Evolutionary conservation across 2,113 vertebrate species (phyloP).

Genomic region (Neogobius melanostomus): DNA sequence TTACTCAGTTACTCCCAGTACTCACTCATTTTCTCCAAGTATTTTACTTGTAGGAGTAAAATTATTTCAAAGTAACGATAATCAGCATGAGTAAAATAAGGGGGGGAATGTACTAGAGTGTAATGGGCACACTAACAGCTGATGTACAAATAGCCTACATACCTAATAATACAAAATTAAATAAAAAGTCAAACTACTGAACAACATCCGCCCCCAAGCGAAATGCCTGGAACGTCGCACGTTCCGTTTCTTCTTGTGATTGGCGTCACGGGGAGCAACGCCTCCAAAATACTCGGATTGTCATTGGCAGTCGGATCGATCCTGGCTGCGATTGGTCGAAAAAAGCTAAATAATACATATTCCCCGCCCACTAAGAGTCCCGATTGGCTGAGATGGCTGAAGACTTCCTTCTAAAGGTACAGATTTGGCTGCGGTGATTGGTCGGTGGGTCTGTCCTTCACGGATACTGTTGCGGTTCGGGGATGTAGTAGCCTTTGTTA

Average conservation of each 20-base stretch:
- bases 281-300: conserved; percentile 11
- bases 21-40: too few species aligned
- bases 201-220: neutral
- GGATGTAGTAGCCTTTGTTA: conserved; percentile 11
- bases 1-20: too few species aligned
- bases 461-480: too few species aligned
- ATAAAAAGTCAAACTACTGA: too few species aligned
- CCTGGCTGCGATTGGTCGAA: neutral
- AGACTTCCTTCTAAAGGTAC: conserved; percentile 64
- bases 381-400: conserved; percentile 45
- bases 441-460: conserved; percentile 35
- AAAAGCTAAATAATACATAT: neutral
- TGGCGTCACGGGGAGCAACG: conserved; percentile 17
- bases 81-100: too few species aligned
- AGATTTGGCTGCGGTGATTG: conserved; percentile 28
- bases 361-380: neutral
- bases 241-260: conserved; percentile 10
- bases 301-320: conserved; percentile 22
- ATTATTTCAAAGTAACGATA: too few species aligned
- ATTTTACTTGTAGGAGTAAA: too few species aligned
- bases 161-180: too few species aligned
- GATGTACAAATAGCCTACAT: too few species aligned
- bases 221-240: neutral
- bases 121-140: too few species aligned
- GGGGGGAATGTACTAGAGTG: too few species aligned